phyloP scores from a whole-genome alignment of 1,140 invertebrate genomes.

The Sarcophaga peregrina region DNA sequence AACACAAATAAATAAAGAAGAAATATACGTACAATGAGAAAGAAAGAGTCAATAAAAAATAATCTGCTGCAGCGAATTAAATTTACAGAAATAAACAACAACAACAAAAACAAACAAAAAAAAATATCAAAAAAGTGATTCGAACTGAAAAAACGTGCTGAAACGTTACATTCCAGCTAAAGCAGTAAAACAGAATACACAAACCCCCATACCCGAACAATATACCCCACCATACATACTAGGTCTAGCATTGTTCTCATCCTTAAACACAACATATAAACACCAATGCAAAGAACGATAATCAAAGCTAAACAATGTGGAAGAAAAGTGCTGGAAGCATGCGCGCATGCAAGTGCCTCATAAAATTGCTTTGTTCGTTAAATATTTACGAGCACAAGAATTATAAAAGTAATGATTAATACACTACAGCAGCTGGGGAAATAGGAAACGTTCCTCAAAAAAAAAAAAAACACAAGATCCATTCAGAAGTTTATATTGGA shows the following conservation, averaged over 20 bases:
- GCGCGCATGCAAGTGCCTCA: constrained; percentile 19
- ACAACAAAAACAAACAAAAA: constrained; percentile 1
- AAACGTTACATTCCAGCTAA: constrained; percentile 18
- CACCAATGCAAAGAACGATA: background rate
- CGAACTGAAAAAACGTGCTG: constrained; percentile 8
- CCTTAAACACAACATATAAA: no score
- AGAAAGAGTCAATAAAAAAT: background rate
- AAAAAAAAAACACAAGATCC: no score
- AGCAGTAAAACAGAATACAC: background rate
- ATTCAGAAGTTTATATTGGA: no score
- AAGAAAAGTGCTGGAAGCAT: background rate
- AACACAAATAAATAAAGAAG: background rate
- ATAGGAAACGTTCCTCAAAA: no score
- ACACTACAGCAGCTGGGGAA: no score
- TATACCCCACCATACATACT: no score
- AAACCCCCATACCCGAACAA: background rate
- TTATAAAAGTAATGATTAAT: no score
- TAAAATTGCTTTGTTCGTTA: background rate
- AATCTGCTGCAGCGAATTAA: no score
- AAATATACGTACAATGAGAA: background rate
- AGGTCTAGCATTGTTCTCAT: no score
- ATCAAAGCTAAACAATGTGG: constrained; percentile 11
- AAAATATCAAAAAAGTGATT: constrained; percentile 18
- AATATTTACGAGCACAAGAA: no score
- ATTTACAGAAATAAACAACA: background rate